phyloP scores from a whole-genome alignment of 1,140 invertebrate species.

The Microplitis demolitor region DNA sequence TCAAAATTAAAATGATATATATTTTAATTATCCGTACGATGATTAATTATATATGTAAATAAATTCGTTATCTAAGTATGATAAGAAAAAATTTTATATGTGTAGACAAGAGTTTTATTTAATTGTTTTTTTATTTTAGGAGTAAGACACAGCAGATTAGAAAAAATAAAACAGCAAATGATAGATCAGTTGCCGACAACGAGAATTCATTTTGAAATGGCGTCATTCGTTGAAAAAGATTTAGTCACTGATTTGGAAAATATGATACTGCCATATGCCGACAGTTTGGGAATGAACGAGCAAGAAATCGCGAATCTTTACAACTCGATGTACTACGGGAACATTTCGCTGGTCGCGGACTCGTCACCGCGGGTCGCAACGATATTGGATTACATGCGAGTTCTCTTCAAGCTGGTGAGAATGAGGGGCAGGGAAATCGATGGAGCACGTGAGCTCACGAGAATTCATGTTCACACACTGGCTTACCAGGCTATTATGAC shows the following conservation, averaged over 20 bases:
- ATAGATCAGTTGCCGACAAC: conserved; percentile 65
- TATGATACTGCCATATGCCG: conserved; percentile 74
- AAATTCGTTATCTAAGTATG: no score
- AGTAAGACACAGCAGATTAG: conserved; percentile 68
- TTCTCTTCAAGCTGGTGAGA: conserved; percentile 69
- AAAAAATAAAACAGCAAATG: conserved; percentile 73
- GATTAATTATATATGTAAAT: no score
- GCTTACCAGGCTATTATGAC: conserved; percentile 86
- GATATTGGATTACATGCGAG: conserved; percentile 83
- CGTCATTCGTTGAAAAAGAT: conserved; percentile 77
- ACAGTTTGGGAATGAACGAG: conserved; percentile 92
- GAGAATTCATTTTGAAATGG: conserved; percentile 86
- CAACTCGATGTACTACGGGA: conserved; percentile 71
- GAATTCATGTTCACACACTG: conserved; percentile 86
- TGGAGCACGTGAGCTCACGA: conserved; percentile 67
- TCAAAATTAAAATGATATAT: no score
- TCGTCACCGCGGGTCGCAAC: conserved; percentile 80
- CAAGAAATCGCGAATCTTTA: conserved; percentile 83
- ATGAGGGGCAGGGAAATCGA: conserved; percentile 55
- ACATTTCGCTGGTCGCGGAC: conserved; percentile 77
- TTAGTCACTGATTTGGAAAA: conserved; percentile 72
- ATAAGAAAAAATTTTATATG: not conserved
- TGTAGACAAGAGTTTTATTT: not conserved
- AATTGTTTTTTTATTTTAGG: conserved; percentile 57
- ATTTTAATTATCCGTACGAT: no score